Percentiles rank a stretch among this genome's conserved stretches.
Conservation (phyloP, 2,888 invertebrate species). For the Gerosis bhagava region DNA sequence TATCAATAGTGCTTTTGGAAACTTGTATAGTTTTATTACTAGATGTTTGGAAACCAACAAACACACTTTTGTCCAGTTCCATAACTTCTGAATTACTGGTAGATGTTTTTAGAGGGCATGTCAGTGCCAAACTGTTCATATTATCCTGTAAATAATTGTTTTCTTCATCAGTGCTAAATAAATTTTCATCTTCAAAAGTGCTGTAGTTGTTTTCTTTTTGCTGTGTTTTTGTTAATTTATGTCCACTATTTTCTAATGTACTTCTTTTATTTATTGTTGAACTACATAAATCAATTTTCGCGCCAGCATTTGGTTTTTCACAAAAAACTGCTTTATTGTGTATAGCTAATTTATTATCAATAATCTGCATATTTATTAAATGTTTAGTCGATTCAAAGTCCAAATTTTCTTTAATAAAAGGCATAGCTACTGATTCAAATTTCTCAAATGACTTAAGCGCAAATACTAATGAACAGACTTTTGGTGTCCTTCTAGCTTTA, state of each 20-base stretch:
- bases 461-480: constrained; percentile 47
- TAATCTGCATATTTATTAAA: constrained; percentile 60
- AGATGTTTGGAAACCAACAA: constrained; percentile 70
- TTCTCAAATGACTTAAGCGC: constrained; percentile 60
- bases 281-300: too few relatives aligned
- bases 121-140: constrained; percentile 54
- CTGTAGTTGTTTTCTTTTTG: background rate
- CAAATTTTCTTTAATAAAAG: constrained; percentile 46
- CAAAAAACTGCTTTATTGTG: constrained; percentile 39
- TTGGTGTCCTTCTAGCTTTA: constrained; percentile 28
- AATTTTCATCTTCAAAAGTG: constrained; percentile 57
- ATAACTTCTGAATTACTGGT: constrained; percentile 48
- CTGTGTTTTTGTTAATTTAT: background rate
- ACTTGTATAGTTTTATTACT: constrained; percentile 68
- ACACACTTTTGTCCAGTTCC: constrained; percentile 59
- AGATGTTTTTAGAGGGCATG: constrained; percentile 59
- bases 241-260: background rate
- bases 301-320: too few relatives aligned
- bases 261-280: background rate
- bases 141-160: constrained; percentile 40
- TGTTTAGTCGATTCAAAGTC: constrained; percentile 48
- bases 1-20: constrained; percentile 52
- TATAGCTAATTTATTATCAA: constrained; percentile 40
- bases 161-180: constrained; percentile 74
- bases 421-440: constrained; percentile 57